A percentile compares a stretch with the other conserved stretches of the same genome.
Evolutionary conservation across 2,797 vertebrate genomes (phyloP).

Genomic region (Oreortyx pictus): DNA sequence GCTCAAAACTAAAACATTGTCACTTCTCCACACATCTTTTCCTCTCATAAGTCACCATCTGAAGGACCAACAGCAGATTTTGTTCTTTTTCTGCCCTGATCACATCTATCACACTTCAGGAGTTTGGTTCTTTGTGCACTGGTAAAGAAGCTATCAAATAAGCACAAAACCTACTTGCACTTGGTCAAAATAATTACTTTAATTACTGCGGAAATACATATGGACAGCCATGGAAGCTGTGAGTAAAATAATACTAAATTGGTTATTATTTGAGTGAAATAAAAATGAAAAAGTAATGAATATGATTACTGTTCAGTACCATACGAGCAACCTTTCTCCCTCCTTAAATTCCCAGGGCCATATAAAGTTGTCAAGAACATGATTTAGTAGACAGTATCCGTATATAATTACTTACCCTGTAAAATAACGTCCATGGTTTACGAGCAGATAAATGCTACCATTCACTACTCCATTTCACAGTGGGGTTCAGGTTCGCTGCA

Average conservation of each 20-base stretch:
- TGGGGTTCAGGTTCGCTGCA: background rate
- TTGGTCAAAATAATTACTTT: background rate
- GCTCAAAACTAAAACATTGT: background rate
- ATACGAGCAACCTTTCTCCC: background rate
- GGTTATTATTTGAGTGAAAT: background rate
- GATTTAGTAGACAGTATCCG: background rate
- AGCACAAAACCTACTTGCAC: background rate
- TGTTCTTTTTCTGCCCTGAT: background rate
- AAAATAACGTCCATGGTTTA: background rate
- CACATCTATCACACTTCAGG: rapidly evolving
- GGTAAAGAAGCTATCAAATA: background rate
- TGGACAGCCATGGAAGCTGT: background rate
- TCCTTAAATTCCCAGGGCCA: background rate
- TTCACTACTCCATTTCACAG: background rate
- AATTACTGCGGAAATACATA: background rate
- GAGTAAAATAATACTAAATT: background rate
- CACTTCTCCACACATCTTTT: background rate
- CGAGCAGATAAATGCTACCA: conserved; percentile 24
- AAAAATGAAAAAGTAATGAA: background rate
- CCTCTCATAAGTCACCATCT: background rate
- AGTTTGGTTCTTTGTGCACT: background rate
- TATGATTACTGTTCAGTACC: background rate
- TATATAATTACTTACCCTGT: background rate
- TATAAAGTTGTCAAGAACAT: background rate
- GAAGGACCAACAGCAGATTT: background rate